phyloP scores from a whole-genome alignment of 2,113 vertebrate genomes.

The Casuarius casuarius region DNA sequence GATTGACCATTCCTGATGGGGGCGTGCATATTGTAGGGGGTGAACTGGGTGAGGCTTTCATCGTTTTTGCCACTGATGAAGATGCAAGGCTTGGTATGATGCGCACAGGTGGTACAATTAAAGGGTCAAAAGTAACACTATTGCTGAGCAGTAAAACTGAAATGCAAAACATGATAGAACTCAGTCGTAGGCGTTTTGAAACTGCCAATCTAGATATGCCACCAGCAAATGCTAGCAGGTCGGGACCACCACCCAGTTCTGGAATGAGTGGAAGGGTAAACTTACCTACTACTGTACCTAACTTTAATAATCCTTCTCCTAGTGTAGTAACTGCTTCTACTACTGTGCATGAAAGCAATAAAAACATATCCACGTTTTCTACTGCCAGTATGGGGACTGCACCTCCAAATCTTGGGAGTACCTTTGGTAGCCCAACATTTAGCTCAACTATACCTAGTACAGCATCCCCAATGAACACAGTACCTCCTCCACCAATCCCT shows the following conservation, averaged over 20 bases:
- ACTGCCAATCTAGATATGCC: constrained; percentile 89
- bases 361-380: constrained; percentile 86
- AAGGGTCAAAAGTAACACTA: constrained; percentile 96
- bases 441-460: constrained; percentile 87
- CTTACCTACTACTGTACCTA: constrained; percentile 87
- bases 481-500: constrained; percentile 92
- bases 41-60: constrained; percentile 99
- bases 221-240: constrained; percentile 86
- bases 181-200: constrained; percentile 97
- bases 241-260: constrained; percentile 84
- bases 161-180: constrained; percentile 99
- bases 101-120: constrained; percentile 98
- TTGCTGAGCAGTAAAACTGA: constrained; percentile 99
- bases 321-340: constrained; percentile 86
- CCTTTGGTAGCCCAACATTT: constrained; percentile 90
- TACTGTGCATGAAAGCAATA: constrained; percentile 90
- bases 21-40: constrained; percentile 99
- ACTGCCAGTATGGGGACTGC: constrained; percentile 84
- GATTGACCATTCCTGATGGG: constrained; percentile 99
- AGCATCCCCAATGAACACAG: constrained; percentile 88
- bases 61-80: constrained; percentile 99
- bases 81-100: constrained; percentile 99
- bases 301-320: constrained; percentile 86
- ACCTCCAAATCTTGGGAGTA: constrained; percentile 88
- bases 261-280: constrained; percentile 86